These are phyloP conservation scores for Scaptomyza reducta DNA, from an alignment of 2,888 invertebrate genomes.

Conservation along the genomic window DNA sequence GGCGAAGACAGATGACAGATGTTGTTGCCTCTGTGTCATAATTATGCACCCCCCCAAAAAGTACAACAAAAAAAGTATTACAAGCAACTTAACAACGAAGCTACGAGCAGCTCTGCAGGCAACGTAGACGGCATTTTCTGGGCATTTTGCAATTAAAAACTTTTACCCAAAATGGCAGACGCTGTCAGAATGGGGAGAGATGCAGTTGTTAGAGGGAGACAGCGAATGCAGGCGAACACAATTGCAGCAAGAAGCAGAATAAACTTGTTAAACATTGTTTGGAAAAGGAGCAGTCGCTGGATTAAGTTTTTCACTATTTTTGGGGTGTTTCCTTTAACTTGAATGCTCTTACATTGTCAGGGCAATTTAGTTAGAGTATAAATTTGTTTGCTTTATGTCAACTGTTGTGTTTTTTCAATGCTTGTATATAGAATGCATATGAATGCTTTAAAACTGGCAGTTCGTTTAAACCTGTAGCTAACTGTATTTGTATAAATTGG, in stretches of 20 bases:
- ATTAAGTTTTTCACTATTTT: slow-evolving; percentile 13
- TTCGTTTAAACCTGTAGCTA: too few relatives aligned
- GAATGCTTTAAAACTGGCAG: too few relatives aligned
- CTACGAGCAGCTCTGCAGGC: slow-evolving; percentile 11
- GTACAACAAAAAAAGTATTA: slow-evolving; percentile 47
- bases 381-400: neutral
- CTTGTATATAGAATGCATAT: too few relatives aligned
- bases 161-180: slow-evolving; percentile 50
- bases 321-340: slow-evolving; percentile 7
- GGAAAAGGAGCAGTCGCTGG: slow-evolving; percentile 17
- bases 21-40: slow-evolving; percentile 60
- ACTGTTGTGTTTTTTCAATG: neutral
- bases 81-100: slow-evolving; percentile 44
- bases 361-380: neutral
- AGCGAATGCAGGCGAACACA: slow-evolving; percentile 6
- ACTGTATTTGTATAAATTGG: too few relatives aligned
- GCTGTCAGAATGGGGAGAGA: slow-evolving; percentile 6
- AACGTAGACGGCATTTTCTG: slow-evolving; percentile 11
- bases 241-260: slow-evolving; percentile 27
- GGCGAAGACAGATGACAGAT: slow-evolving; percentile 49
- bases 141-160: slow-evolving; percentile 69
- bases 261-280: slow-evolving; percentile 21
- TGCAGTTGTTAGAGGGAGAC: neutral
- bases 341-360: slow-evolving; percentile 33
- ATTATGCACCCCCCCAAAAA: slow-evolving; percentile 51